Evolutionary conservation across 2,888 invertebrate species (phyloP), one percentile per base, ranked within the genome.

Genomic region (Hololepta plana): DNA sequence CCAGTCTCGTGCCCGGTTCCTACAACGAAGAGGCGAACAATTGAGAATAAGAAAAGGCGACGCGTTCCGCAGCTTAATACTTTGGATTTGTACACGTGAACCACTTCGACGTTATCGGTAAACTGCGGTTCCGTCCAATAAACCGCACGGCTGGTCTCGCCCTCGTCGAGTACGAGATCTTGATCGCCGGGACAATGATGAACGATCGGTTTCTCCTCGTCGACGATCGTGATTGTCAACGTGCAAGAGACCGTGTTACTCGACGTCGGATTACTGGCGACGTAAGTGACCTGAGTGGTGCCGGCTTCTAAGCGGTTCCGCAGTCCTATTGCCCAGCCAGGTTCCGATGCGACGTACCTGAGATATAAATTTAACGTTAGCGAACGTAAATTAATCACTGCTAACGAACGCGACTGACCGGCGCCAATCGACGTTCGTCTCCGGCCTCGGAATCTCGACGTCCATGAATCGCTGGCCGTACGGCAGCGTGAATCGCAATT

Each of bases 41-140:
- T 12, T 23, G 10, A 30, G 2, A 11, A 13, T 27, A n/a, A 3
- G n/a, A 13, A 2, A 10, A 19, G 3, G 3, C n/a, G 19, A 21
- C 9, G 8, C 8, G 6, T 8, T 7, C 9, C 22, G 9, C 9
- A 10, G 6, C 6, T 21, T 23, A 10, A 53, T 39, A 68, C 68
- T 48, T 64, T 61, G 4, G 70, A 67, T 42, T 68, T 69, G 43
- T 64, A 67, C 22, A 67, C 51, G 28, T 57, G 56, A 28, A 59
- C 57, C 12, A 71, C 49, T 26, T 53, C 59, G 19, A 63, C 61
- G 39, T 67, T 66, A 44, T 67, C 66, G 13, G 52, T 53, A 39
- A 74, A 73, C 20, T 55, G 49, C 2, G 75, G 73, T 38, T 74
- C 73, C 20, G 60, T 59, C 74, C 74, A 75, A 35, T 58, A 56